Evolutionary conservation across 2,797 vertebrate species (phyloP).

Genomic region (Acestrorhynchus altus): DNA sequence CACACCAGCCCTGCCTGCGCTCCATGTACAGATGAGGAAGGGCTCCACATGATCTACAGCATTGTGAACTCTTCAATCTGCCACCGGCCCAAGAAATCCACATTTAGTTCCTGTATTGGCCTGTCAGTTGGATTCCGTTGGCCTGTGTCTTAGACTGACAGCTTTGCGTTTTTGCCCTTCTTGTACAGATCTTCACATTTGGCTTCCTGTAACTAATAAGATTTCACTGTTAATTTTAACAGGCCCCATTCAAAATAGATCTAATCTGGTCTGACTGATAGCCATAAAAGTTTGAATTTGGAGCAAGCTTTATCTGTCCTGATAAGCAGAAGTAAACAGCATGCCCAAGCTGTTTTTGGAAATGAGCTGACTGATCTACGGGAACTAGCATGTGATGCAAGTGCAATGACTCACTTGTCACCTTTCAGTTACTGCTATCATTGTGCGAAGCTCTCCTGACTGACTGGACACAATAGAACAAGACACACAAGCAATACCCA

Average conservation of each 20-base stretch:
- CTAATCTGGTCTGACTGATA: slow-evolving; percentile 2
- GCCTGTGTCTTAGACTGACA: background rate
- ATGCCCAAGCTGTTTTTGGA: background rate
- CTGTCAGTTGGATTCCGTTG: slow-evolving; percentile 47
- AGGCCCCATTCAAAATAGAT: background rate
- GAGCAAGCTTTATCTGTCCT: background rate
- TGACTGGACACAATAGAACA: background rate
- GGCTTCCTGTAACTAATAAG: background rate
- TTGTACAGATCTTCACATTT: background rate
- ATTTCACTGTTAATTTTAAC: background rate
- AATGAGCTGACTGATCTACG: background rate
- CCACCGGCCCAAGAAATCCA: slow-evolving; percentile 59
- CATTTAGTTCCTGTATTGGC: slow-evolving; percentile 64
- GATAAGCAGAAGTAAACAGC: slow-evolving; percentile 23
- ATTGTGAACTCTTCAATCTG: slow-evolving; percentile 67
- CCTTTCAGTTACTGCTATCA: background rate
- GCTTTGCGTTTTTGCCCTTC: slow-evolving; percentile 12
- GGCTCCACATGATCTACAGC: slow-evolving; percentile 75
- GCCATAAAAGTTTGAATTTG: background rate
- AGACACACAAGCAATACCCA: background rate
- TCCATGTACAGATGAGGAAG: slow-evolving; percentile 73
- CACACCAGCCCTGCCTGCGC: slow-evolving; percentile 72
- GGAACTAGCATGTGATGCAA: slow-evolving; percentile 16
- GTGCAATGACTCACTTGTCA: background rate
- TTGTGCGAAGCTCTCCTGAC: background rate